Conservation (phyloP, 2,888 invertebrate genomes). For the Mesorhabditis belari region DNA sequence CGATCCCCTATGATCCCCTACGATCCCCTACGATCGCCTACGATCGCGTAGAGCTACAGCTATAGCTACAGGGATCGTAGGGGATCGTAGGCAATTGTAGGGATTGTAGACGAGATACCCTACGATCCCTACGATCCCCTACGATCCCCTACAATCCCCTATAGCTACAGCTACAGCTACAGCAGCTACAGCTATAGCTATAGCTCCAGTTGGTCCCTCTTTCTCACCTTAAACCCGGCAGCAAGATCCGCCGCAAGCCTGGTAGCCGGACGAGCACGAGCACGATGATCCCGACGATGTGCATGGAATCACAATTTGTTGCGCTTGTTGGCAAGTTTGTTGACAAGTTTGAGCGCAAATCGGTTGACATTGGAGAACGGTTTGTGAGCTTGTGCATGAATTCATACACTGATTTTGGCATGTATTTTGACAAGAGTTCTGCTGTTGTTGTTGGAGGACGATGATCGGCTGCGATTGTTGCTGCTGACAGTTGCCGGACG, state of each 20-base stretch:
- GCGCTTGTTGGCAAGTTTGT: slow-evolving; percentile 36
- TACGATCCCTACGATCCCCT: no score
- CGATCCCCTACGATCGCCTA: no score
- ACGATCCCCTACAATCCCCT: no score
- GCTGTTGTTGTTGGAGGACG: slow-evolving; percentile 23
- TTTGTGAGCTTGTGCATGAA: slow-evolving; percentile 17
- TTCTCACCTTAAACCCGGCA: slow-evolving; percentile 22
- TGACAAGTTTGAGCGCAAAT: slow-evolving; percentile 36
- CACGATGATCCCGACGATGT: slow-evolving; percentile 16
- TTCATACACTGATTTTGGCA: slow-evolving; percentile 34
- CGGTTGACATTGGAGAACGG: slow-evolving; percentile 25
- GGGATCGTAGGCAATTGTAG: no score
- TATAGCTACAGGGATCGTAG: no score
- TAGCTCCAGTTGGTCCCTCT: no score
- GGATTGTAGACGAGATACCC: no score
- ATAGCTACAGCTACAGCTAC: no score
- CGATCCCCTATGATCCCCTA: no score
- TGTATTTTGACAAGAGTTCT: slow-evolving; percentile 20
- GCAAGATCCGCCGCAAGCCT: slow-evolving; percentile 36
- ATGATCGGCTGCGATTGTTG: slow-evolving; percentile 21
- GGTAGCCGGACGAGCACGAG: slow-evolving; percentile 32
- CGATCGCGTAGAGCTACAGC: no score
- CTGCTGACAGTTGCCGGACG: slow-evolving; percentile 20
- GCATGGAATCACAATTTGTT: slow-evolving; percentile 24
- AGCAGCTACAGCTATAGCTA: no score